phyloP scores from a whole-genome alignment of 2,797 vertebrate genomes.

The Taenioides sp. region DNA sequence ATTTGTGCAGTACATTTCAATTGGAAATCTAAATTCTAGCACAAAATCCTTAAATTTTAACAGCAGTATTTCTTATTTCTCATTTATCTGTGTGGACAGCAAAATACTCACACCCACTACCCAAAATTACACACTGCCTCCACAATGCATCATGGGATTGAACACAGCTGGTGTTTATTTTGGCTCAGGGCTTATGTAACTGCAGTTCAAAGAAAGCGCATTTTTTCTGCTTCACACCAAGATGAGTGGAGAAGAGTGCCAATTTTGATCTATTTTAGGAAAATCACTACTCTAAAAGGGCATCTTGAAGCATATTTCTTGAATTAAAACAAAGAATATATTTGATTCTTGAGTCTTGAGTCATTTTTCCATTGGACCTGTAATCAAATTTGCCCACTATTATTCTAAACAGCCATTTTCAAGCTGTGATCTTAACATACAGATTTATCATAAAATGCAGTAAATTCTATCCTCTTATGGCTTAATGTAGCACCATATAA shows the following conservation, averaged over 20 bases:
- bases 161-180: constrained; percentile 11
- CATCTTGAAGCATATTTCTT: not conserved
- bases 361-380: too few species aligned
- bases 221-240: constrained; percentile 8
- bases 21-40: too few species aligned
- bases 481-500: not conserved
- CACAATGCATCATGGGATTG: constrained; percentile 1
- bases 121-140: not conserved
- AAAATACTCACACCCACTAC: not conserved
- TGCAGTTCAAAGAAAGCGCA: not conserved
- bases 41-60: not conserved
- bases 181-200: constrained; percentile 12
- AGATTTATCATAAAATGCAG: not conserved
- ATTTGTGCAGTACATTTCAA: too few species aligned
- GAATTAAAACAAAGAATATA: not conserved
- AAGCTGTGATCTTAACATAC: not conserved
- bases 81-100: not conserved
- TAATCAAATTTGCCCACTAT: too few species aligned
- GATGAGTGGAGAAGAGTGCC: not conserved
- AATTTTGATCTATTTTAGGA: not conserved
- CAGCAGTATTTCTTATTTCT: not conserved
- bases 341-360: too few species aligned
- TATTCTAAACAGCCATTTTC: not conserved
- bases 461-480: not conserved
- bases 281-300: not conserved